Conservation (phyloP, 2,888 invertebrate species). For the Lutraria lutraria region DNA sequence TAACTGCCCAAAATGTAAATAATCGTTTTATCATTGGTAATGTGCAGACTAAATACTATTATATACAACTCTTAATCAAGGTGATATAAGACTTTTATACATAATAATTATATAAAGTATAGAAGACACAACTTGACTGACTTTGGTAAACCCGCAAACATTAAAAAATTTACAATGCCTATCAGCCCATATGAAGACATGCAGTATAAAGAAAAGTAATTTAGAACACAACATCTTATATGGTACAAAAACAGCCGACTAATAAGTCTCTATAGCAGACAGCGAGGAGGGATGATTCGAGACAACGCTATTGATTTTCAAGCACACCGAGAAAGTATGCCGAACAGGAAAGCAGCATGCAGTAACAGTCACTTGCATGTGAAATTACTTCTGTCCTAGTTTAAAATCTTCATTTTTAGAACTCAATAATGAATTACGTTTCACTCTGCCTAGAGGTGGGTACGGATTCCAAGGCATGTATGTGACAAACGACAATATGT, state of each 20-base stretch:
- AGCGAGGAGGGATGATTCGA: constrained; percentile 29
- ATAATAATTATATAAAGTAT: neutral
- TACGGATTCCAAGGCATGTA: neutral
- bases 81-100: neutral
- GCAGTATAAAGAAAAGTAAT: constrained; percentile 11
- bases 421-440: constrained; percentile 25
- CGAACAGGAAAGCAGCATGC: constrained; percentile 28
- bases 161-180: neutral
- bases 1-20: neutral
- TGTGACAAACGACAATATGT: neutral
- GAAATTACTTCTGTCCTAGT: constrained; percentile 29
- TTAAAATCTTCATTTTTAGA: constrained; percentile 29
- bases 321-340: constrained; percentile 44
- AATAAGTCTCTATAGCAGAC: constrained; percentile 45
- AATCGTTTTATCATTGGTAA: neutral
- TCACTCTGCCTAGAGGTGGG: constrained; percentile 14
- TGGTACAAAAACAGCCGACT: constrained; percentile 26
- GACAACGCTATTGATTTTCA: constrained; percentile 47
- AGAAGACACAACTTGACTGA: neutral
- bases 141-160: neutral
- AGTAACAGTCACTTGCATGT: constrained; percentile 30
- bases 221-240: constrained; percentile 28
- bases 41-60: neutral
- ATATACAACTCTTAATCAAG: constrained; percentile 7
- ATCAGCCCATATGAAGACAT: constrained; percentile 16